Percentiles rank a stretch among this genome's conserved stretches.
Conservation (phyloP, 2,113 vertebrate genomes). For the Eira barbara region DNA sequence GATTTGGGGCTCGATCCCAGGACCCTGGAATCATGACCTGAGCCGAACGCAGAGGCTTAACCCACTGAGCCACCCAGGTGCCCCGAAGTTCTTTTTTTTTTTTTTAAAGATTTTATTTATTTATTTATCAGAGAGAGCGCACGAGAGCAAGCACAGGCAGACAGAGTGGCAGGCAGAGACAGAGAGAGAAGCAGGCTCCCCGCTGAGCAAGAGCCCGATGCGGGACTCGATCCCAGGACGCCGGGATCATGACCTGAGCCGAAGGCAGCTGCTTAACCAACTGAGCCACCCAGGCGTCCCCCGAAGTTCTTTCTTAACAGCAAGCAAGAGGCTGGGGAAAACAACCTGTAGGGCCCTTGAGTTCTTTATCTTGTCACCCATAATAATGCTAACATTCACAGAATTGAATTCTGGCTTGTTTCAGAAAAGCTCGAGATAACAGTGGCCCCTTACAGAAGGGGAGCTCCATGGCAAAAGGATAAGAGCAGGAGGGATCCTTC, state of each 20-base stretch:
- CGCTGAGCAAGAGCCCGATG: neutral
- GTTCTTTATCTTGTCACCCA: neutral
- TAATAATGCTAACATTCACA: neutral
- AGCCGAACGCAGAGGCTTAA: neutral
- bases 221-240: neutral
- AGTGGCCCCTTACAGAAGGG: neutral
- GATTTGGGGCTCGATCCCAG: neutral
- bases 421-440: neutral
- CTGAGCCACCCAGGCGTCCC: neutral
- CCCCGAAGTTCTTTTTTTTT: neutral
- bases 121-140: too few relatives aligned
- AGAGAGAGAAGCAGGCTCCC: neutral
- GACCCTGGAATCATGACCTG: neutral
- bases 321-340: neutral
- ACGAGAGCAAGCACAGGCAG: too few relatives aligned
- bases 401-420: neutral
- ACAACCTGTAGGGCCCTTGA: neutral
- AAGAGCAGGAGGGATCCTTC: neutral
- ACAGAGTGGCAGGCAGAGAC: too few relatives aligned
- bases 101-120: too few relatives aligned
- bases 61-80: neutral
- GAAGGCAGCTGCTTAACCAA: neutral
- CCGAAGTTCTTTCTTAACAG: neutral
- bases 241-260: neutral
- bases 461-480: neutral